Percentiles rank a stretch among this genome's conserved stretches.
Conservation (phyloP, 1,140 invertebrate species). For the Zaprionus kolodkinae region DNA sequence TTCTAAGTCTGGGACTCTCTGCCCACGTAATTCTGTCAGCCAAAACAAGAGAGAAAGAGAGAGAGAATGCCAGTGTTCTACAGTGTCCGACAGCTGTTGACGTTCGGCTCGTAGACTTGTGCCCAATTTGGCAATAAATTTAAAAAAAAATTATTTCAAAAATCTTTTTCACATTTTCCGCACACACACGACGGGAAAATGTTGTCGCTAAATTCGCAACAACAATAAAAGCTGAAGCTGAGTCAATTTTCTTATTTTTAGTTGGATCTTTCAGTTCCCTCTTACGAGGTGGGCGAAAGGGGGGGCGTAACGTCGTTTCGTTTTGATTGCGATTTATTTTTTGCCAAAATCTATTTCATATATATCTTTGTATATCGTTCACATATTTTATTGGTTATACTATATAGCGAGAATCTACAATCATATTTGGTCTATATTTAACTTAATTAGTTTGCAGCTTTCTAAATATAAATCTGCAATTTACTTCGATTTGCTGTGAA, state of each 20-base stretch:
- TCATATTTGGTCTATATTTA: constrained; percentile 62
- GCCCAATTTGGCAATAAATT: constrained; percentile 81
- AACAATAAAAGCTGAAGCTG: constrained; percentile 58
- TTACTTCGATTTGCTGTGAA: constrained; percentile 48
- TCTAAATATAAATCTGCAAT: constrained; percentile 67
- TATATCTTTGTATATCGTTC: constrained; percentile 5
- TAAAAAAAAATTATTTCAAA: constrained; percentile 68
- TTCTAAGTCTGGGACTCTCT: constrained; percentile 16
- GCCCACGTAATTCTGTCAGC: constrained; percentile 33
- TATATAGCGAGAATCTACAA: constrained; percentile 11
- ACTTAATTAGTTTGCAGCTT: constrained; percentile 45
- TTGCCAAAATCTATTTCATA: constrained; percentile 44
- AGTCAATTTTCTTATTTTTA: constrained; percentile 80
- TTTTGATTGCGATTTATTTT: constrained; percentile 51
- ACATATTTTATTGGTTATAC: constrained; percentile 43
- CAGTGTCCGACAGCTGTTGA: constrained; percentile 52
- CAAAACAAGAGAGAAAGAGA: not conserved
- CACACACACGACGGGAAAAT: constrained; percentile 18
- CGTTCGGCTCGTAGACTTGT: constrained; percentile 57
- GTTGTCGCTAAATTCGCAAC: constrained; percentile 56
- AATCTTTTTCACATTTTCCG: constrained; percentile 42
- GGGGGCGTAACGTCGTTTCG: constrained; percentile 24
- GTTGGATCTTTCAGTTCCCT: constrained; percentile 41
- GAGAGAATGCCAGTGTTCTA: not conserved
- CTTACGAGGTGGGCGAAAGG: not conserved